Evolutionary conservation across 2,888 invertebrate species (phyloP).

Genomic region (Apamea anceps): DNA sequence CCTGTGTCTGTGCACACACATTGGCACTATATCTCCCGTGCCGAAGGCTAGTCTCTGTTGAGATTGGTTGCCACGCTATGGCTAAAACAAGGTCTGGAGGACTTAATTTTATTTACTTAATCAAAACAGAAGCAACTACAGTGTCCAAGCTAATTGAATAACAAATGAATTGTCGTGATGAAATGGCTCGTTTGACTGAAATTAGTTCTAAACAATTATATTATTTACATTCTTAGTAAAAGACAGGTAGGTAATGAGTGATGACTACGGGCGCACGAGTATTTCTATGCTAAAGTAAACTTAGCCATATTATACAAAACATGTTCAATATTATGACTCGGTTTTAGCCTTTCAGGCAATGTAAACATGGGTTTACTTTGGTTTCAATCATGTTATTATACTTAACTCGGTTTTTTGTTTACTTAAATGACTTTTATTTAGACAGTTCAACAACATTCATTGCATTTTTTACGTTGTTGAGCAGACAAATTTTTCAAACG

Average conservation of each 20-base stretch:
- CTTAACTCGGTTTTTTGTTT: background rate
- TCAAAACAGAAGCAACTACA: background rate
- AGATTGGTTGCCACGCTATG: too few relatives aligned
- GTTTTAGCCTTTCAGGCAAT: background rate
- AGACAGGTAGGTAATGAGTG: background rate
- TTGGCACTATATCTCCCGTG: too few relatives aligned
- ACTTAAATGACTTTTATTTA: background rate
- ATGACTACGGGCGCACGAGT: background rate
- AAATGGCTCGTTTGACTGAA: constrained; percentile 1
- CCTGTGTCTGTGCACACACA: too few relatives aligned
- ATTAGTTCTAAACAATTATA: constrained; percentile 26
- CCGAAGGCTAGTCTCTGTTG: too few relatives aligned
- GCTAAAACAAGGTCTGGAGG: too few relatives aligned
- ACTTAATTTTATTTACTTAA: background rate
- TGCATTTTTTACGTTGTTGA: too few relatives aligned
- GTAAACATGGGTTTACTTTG: background rate
- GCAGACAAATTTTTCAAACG: too few relatives aligned
- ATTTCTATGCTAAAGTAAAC: constrained; percentile 9
- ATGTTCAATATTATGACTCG: constrained; percentile 3
- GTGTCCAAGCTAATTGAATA: constrained; percentile 1
- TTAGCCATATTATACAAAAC: background rate
- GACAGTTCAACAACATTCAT: background rate
- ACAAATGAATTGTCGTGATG: background rate
- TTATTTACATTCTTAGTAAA: background rate
- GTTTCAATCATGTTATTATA: constrained; percentile 12